phyloP scores from a whole-genome alignment of 2,113 vertebrate genomes.

The Oryzias javanicus region DNA sequence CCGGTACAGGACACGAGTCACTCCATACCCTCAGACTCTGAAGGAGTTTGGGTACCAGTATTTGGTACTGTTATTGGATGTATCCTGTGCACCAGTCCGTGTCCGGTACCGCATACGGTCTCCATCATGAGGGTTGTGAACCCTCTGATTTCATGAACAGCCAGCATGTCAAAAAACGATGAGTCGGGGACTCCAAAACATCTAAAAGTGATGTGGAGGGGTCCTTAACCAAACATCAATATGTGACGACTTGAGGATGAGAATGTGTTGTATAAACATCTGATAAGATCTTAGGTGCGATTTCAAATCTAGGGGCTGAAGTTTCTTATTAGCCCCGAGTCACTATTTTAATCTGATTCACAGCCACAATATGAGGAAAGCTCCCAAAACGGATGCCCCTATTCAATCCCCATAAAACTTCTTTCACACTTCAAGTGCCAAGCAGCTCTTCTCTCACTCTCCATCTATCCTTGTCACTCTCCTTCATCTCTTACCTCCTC shows the following conservation, averaged over 20 bases:
- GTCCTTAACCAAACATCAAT: no score
- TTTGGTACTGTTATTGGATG: no score
- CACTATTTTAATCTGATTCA: constrained; percentile 1
- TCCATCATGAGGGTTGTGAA: no score
- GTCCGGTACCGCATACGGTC: no score
- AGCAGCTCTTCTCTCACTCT: constrained; percentile 45
- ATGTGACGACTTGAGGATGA: no score
- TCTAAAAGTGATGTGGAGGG: background rate
- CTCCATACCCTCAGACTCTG: no score
- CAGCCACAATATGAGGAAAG: constrained; percentile 36
- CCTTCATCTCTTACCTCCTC: constrained; percentile 60
- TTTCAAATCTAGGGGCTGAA: constrained; percentile 36
- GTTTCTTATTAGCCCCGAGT: constrained; percentile 34
- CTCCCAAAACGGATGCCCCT: constrained; percentile 46
- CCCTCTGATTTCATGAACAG: no score
- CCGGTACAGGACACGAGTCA: no score
- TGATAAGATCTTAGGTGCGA: constrained; percentile 23
- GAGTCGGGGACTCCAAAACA: background rate
- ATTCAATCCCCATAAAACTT: constrained; percentile 47
- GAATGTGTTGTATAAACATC: constrained; percentile 11
- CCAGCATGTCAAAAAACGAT: no score
- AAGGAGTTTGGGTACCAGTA: no score
- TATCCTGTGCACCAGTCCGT: no score
- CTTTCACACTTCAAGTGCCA: constrained; percentile 55
- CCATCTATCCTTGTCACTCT: constrained; percentile 67